Evolutionary conservation across 1,140 invertebrate species (phyloP), one percentile per base, ranked within the genome.

Genomic region (Hormaphis cornu): DNA sequence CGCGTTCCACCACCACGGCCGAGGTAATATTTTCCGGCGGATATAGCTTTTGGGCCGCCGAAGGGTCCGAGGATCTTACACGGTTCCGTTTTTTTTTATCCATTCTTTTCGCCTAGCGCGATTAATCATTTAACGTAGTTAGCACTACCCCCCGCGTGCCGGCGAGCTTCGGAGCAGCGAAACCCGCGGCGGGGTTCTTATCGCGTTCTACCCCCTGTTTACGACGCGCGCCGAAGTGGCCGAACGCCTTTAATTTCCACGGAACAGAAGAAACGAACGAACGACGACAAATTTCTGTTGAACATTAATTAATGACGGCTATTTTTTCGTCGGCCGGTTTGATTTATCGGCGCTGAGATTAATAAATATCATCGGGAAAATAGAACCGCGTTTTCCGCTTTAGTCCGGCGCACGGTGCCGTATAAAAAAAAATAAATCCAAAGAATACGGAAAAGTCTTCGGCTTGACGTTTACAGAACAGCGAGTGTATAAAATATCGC

Each of bases 61-160:
- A 66, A 66, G 61, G 61, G 61, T 66, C 61, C 61, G 61, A 20
- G n/a, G n/a, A n/a, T n/a, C n/a, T n/a, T n/a, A n/a, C n/a, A n/a
- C n/a, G 14, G 26, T 30, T 24, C 20, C 30, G 10, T 58, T 58
- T 66, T 24, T 37, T 66, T 66, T 30, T n/a, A 9, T 66, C 28
- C 44, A 18, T 66, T 66, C 28, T 48, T 46, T 66, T 46, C 61
- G 61, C 28, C 61, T 46, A 46, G 58, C 50, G 61, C 50, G 48
- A 66, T 66, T 66, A 66, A 66, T 66, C 61, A 66, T 66, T 66
- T 66, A 66, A 66, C 61, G 44, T 48, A 66, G 61, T 66, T 66
- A 66, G 61, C 33, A 6, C 18, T 56, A n/a, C 33, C 16, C 54
- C 33, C 20, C 56, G 18, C 28, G 18, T 35, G n/a, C 26, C 10